Conservation (phyloP, 2,113 vertebrate species). For the Glaucidium brasilianum region DNA sequence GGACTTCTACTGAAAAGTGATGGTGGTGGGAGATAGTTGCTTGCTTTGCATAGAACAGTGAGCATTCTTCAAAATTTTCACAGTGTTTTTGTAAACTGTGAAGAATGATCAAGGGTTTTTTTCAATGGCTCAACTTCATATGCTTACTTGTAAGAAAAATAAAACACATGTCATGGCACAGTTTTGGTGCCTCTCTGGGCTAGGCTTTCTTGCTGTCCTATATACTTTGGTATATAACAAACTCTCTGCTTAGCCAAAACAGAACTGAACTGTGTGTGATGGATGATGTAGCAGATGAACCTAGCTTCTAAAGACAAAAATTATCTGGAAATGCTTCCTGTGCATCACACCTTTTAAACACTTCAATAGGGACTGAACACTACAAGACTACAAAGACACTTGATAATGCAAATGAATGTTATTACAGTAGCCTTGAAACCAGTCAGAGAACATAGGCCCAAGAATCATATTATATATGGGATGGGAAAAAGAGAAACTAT, state of each 20-base stretch:
- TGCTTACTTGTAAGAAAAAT: background rate
- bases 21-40: background rate
- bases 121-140: background rate
- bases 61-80: background rate
- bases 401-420: background rate
- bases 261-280: background rate
- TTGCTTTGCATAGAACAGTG: background rate
- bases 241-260: background rate
- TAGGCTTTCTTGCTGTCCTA: background rate
- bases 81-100: background rate
- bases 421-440: background rate
- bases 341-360: background rate
- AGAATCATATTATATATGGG: background rate
- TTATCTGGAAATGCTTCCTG: background rate
- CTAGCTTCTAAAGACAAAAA: background rate
- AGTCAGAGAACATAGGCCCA: background rate
- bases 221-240: background rate
- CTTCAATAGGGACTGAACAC: background rate
- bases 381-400: background rate
- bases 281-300: background rate
- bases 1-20: background rate
- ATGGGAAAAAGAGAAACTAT: background rate
- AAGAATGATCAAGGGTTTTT: background rate
- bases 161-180: background rate
- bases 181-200: background rate